These are phyloP conservation scores for Sarcophaga bullata DNA, from an alignment of 1,140 invertebrate species.

Conservation along the genomic window DNA sequence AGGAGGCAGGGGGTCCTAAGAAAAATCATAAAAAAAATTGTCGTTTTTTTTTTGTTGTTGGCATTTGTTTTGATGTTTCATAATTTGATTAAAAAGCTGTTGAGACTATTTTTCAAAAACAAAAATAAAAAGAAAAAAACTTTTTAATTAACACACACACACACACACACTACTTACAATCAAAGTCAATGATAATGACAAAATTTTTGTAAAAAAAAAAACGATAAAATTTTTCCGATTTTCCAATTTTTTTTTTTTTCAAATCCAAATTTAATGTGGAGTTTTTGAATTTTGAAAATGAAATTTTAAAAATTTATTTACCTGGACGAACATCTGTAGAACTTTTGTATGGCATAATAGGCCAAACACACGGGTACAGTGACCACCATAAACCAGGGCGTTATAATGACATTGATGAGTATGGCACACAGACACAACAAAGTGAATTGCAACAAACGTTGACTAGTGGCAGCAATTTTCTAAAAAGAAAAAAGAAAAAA, in stretches of 20 bases:
- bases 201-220: no score
- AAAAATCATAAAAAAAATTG: neutral
- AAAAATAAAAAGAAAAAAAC: neutral
- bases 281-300: neutral
- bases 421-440: constrained; percentile 78
- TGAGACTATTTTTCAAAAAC: neutral
- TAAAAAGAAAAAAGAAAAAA: constrained; percentile 57
- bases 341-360: constrained; percentile 77
- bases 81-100: neutral
- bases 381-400: constrained; percentile 77
- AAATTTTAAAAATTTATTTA: constrained; percentile 63
- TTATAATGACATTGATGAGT: constrained; percentile 76
- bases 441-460: constrained; percentile 77
- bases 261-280: neutral
- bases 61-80: neutral
- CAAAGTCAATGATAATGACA: no score
- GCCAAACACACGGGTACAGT: constrained; percentile 74
- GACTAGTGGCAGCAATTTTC: constrained; percentile 82
- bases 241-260: no score
- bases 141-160: neutral
- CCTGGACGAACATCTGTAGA: constrained; percentile 78
- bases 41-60: no score
- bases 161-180: no score
- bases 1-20: no score
- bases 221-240: no score